These are phyloP conservation scores for Oryzias melastigma DNA, from an alignment of 2,113 vertebrate genomes.

Conservation along the genomic window DNA sequence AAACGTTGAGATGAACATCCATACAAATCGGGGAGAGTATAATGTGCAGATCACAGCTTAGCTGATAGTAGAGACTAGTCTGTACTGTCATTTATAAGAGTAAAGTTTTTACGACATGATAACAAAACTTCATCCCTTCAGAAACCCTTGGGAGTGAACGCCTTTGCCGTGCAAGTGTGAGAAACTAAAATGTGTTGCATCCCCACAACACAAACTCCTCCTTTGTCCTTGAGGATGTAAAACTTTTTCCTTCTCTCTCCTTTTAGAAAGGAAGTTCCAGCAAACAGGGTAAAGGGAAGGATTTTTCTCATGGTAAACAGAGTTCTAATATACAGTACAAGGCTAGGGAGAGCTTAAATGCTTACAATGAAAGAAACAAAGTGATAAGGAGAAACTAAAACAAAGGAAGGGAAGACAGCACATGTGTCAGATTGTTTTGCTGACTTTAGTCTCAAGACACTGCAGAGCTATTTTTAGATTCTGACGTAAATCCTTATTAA, in stretches of 20 bases:
- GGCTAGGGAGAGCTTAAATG: slow-evolving; percentile 23
- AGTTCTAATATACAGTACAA: slow-evolving; percentile 36
- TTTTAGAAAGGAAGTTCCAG: slow-evolving; percentile 57
- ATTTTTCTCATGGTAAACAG: slow-evolving; percentile 52
- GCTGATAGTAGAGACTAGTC: background rate
- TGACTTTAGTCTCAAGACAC: slow-evolving; percentile 29
- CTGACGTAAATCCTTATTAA: background rate
- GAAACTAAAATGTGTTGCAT: slow-evolving; percentile 74
- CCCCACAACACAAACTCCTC: slow-evolving; percentile 77
- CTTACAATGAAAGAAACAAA: slow-evolving; percentile 6
- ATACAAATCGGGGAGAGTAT: slow-evolving; percentile 24
- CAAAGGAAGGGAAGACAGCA: slow-evolving; percentile 16
- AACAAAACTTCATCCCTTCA: background rate
- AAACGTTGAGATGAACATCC: slow-evolving; percentile 38
- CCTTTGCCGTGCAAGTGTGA: slow-evolving; percentile 62
- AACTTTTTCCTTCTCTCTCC: slow-evolving; percentile 45
- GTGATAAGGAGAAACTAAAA: slow-evolving; percentile 11
- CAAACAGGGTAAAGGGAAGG: slow-evolving; percentile 43
- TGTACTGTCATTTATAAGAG: background rate
- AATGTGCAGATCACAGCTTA: background rate
- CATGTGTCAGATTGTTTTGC: slow-evolving; percentile 4
- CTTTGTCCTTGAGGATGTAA: slow-evolving; percentile 86
- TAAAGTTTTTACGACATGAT: background rate
- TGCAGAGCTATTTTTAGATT: slow-evolving; percentile 35
- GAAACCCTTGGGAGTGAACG: slow-evolving; percentile 12